These are phyloP conservation scores for Actinostola sp. DNA, from an alignment of 92 coral and sea anemone species.

Conservation along the genomic window DNA sequence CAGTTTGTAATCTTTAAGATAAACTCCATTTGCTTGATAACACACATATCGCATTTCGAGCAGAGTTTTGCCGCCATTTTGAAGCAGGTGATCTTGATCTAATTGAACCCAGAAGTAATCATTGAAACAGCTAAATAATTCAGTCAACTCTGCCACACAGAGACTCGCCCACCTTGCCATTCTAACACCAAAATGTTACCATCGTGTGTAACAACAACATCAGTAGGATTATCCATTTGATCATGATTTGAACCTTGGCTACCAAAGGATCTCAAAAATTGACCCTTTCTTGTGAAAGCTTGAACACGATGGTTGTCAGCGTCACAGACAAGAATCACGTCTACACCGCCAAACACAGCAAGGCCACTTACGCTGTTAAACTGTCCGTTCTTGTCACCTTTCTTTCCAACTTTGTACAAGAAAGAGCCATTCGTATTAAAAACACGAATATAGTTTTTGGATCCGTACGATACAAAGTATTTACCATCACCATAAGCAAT, in stretches of 20 bases:
- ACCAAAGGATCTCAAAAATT: slow-evolving; percentile 17
- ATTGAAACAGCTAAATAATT: no score
- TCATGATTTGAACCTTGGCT: not conserved
- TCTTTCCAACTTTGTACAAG: not conserved
- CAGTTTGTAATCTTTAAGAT: no score
- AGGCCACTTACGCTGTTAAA: slow-evolving; percentile 20
- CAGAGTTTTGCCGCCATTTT: no score
- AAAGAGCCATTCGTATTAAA: not conserved
- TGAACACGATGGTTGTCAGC: slow-evolving; percentile 17
- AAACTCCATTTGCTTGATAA: no score
- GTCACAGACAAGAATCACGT: slow-evolving; percentile 31
- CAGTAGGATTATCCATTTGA: slow-evolving; percentile 2
- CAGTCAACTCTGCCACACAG: no score
- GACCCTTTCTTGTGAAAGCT: slow-evolving; percentile 1
- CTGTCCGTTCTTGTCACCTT: slow-evolving; percentile 5
- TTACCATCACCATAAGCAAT: slow-evolving; percentile 2
- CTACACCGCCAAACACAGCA: slow-evolving; percentile 36
- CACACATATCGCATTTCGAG: no score
- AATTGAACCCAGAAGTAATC: no score
- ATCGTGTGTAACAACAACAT: not conserved
- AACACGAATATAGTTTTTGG: slow-evolving; percentile 8
- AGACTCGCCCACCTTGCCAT: slow-evolving; percentile 1
- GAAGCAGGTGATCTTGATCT: no score
- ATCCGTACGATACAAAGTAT: not conserved
- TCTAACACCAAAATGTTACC: slow-evolving; percentile 18